phyloP scores from a whole-genome alignment of 2,113 vertebrate genomes.

The Zingel zingel region DNA sequence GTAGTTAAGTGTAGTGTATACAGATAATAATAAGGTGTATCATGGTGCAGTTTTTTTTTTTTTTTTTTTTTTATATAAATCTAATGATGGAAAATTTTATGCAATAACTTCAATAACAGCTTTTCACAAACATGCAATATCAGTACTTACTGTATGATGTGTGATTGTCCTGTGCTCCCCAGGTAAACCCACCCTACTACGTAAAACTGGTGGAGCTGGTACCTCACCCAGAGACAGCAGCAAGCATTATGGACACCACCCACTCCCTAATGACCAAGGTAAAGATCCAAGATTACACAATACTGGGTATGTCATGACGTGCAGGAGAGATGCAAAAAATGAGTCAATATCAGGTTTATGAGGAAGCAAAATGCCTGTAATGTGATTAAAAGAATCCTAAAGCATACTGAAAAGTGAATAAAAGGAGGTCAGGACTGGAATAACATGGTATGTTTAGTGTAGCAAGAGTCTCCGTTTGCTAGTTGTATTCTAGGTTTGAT shows the following conservation, averaged over 20 bases:
- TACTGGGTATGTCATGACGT: not conserved
- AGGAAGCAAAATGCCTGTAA: not conserved
- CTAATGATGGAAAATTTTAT: not conserved
- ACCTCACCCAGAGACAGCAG: conserved; percentile 92
- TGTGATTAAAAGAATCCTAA: not conserved
- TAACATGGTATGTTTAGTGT: not conserved
- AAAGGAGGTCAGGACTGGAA: not conserved
- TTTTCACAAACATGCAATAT: too few relatives aligned
- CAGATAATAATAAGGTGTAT: not conserved
- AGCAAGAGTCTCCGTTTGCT: not conserved
- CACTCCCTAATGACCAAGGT: conserved; percentile 90
- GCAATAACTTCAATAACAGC: too few relatives aligned
- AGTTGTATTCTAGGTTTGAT: not conserved
- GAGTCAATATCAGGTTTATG: not conserved
- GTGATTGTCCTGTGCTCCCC: not conserved
- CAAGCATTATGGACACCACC: conserved; percentile 85
- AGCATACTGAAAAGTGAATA: not conserved
- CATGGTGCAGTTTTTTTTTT: too few relatives aligned
- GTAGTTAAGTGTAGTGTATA: too few relatives aligned
- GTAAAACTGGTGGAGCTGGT: conserved; percentile 96
- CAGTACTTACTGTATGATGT: not conserved
- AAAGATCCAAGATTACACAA: not conserved
- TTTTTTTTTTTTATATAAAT: too few relatives aligned
- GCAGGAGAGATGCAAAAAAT: not conserved
- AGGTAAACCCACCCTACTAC: conserved; percentile 97